Conservation (phyloP, 2,888 invertebrate species). For the Nomada lathburiana region DNA sequence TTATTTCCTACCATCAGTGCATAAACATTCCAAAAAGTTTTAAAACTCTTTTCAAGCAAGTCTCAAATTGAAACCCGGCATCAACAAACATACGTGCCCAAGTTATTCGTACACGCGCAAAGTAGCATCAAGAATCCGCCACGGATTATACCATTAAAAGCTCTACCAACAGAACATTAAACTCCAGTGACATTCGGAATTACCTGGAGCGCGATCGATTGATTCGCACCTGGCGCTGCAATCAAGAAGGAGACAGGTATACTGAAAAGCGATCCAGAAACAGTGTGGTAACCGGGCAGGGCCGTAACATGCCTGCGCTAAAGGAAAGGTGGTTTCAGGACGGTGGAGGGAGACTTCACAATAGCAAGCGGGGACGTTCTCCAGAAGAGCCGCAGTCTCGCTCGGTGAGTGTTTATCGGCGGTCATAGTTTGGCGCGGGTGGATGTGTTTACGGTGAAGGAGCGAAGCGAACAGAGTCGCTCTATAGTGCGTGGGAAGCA, state of each 20-base stretch:
- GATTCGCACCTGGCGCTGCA: constrained; percentile 54
- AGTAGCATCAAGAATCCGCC: too few species aligned
- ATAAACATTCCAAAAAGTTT: not conserved
- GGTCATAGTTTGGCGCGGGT: constrained; percentile 65
- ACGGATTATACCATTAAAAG: too few species aligned
- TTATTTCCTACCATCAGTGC: not conserved
- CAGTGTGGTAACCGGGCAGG: constrained; percentile 49
- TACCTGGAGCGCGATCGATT: constrained; percentile 15
- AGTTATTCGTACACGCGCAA: too few species aligned
- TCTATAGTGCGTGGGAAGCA: constrained; percentile 50
- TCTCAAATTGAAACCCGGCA: not conserved
- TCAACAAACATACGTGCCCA: not conserved
- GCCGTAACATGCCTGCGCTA: constrained; percentile 40
- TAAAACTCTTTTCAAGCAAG: not conserved
- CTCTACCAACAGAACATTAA: not conserved
- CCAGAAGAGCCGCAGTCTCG: constrained; percentile 71
- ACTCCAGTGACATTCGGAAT: too few species aligned
- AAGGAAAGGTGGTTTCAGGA: constrained; percentile 28
- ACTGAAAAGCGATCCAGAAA: constrained; percentile 48
- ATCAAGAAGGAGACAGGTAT: constrained; percentile 44
- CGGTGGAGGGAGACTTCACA: constrained; percentile 52
- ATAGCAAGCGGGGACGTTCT: constrained; percentile 63
- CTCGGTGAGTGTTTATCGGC: constrained; percentile 72
- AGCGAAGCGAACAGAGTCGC: constrained; percentile 39
- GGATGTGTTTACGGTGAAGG: constrained; percentile 58